phyloP scores from a whole-genome alignment of 2,888 invertebrate genomes.

The Sphaerophoria rueppellii region DNA sequence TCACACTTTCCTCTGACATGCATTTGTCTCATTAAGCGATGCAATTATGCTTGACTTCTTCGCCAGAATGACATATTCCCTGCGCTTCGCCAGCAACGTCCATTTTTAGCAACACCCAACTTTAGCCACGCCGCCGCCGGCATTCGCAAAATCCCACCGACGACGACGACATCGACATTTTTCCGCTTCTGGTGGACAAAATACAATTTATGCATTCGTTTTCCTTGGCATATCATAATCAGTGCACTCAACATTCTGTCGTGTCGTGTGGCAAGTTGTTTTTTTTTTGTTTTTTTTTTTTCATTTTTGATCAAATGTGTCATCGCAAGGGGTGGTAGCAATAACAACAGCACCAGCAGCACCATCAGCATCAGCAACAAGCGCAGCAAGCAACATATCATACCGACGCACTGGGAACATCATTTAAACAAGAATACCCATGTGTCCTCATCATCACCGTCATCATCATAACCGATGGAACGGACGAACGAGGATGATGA shows the following conservation, averaged over 20 bases:
- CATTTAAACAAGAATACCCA: conserved; percentile 55
- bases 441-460: conserved; percentile 22
- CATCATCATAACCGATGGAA: neutral
- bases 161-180: neutral
- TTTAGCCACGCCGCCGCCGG: neutral
- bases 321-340: conserved; percentile 50
- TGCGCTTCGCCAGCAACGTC: conserved; percentile 25
- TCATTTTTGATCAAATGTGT: conserved; percentile 58
- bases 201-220: conserved; percentile 56
- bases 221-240: conserved; percentile 58
- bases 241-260: conserved; percentile 63
- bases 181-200: conserved; percentile 41
- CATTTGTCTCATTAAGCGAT: conserved; percentile 68
- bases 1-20: conserved; percentile 65
- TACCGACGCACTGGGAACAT: conserved; percentile 11
- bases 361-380: neutral
- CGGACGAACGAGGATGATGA: conserved; percentile 32
- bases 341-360: conserved; percentile 4
- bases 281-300: conserved; percentile 27
- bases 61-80: conserved; percentile 40
- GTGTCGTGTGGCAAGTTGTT: conserved; percentile 41
- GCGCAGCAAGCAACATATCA: conserved; percentile 5
- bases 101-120: conserved; percentile 28
- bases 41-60: conserved; percentile 63
- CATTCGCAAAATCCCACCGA: too few relatives aligned